These are phyloP conservation scores for Amphiprion clarkii DNA, from an alignment of 2,797 vertebrate species.

Conservation along the genomic window DNA sequence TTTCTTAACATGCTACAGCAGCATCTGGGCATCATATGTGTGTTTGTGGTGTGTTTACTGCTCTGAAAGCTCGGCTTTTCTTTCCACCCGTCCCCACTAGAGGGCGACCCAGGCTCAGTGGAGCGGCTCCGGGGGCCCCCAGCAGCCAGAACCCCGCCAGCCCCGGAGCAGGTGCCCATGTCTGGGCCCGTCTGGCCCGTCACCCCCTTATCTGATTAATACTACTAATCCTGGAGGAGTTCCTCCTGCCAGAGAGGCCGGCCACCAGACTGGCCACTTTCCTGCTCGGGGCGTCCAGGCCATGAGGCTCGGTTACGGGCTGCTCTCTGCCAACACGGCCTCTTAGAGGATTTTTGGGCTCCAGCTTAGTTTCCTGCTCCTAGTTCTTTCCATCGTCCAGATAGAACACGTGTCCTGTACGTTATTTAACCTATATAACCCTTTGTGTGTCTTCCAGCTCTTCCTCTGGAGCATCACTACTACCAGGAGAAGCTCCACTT, in stretches of 20 bases:
- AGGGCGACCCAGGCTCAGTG: slow-evolving; percentile 89
- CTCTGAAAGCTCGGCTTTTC: slow-evolving; percentile 8
- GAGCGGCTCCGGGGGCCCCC: slow-evolving; percentile 64
- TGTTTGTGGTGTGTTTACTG: not conserved
- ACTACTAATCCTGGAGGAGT: slow-evolving; percentile 92
- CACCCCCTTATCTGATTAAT: slow-evolving; percentile 91
- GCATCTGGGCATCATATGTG: not conserved
- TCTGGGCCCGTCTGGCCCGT: slow-evolving; percentile 80
- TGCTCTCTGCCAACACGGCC: slow-evolving; percentile 68
- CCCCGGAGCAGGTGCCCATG: slow-evolving; percentile 83
- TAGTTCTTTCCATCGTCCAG: slow-evolving; percentile 19
- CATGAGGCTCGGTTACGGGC: slow-evolving; percentile 70
- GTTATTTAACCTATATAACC: not conserved
- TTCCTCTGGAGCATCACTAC: slow-evolving; percentile 84
- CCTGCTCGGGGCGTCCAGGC: slow-evolving; percentile 74
- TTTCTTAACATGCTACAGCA: too few species aligned
- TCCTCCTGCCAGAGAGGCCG: slow-evolving; percentile 87
- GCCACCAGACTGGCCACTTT: slow-evolving; percentile 84
- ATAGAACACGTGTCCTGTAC: slow-evolving; percentile 11
- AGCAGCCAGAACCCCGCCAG: slow-evolving; percentile 46
- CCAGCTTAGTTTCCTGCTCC: slow-evolving; percentile 62
- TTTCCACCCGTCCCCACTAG: slow-evolving; percentile 85
- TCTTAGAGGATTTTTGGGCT: slow-evolving; percentile 77
- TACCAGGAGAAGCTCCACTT: slow-evolving; percentile 90
- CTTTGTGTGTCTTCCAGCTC: slow-evolving; percentile 70